Base-by-base conservation (phyloP, 2,888 invertebrate genomes). In the Melieria crassipennis region DNA sequence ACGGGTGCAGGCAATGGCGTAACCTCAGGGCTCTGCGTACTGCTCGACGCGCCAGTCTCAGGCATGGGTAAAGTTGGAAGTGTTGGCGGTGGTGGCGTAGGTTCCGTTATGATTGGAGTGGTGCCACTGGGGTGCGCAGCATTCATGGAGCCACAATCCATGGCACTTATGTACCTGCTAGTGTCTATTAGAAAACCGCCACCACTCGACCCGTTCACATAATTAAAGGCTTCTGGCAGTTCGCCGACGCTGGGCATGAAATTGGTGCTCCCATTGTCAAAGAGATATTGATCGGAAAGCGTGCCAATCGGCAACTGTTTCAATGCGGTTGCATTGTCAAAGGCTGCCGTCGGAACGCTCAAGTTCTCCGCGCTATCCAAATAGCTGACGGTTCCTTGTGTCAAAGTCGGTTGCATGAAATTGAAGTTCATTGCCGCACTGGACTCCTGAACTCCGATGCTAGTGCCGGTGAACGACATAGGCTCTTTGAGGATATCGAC, bases 401-500 rank as follows among this genome's bases (percentile, higher is more conserved):
- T 73, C 58, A 71, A 58, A 62, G 64, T 57, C 4, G 75, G 76
- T 7, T 68, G 70, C 57, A 76, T 73, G 48, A 74, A 77, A 75
- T 70, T 78, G 55, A 75, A 69, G 56, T 75, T 73, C 65, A 74
- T 46, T 13, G 56, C 71, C 30, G 73, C 73, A 66, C 66, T 73
- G 3, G 58, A 30, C 30, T 30, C 30, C 30, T 16, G 45, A 52
- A 67, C 3, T 67, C 75, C 61, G 71, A 74, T 77, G 42, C 76
- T 46, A 13, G 76, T 78, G 48, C 77, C 72, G 0, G 85, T 80
- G 65, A 85, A 72, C 55, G 84, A 73, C 73, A 85, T 82, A 1
- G 85, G 85, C 64, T 86, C 84, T 70, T 85, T 86, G 0, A 86
- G 68, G 4, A 86, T 85, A 61, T 87, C 86, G 13, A 87, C 86